Percentiles rank a stretch among this genome's conserved stretches.
Conservation (phyloP, 2,888 invertebrate genomes). For the Choristoneura rosaceana region DNA sequence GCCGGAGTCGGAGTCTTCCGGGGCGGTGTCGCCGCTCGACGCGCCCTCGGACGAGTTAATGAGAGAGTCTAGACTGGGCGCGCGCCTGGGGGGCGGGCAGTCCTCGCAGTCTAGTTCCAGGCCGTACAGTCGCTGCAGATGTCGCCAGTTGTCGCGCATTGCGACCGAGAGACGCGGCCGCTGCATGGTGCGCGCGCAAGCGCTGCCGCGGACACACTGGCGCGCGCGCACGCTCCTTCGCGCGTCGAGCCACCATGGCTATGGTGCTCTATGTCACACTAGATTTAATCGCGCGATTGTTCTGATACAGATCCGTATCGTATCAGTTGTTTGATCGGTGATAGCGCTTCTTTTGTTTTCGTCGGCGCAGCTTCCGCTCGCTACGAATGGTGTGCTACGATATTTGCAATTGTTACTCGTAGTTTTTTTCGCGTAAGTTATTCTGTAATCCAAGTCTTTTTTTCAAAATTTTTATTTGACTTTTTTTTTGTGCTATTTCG, state of each 20-base stretch:
- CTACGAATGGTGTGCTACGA: conserved; percentile 34
- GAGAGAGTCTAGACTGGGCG: conserved; percentile 88
- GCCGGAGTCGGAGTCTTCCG: conserved; percentile 88
- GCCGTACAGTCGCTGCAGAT: conserved; percentile 80
- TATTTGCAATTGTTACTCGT: not conserved
- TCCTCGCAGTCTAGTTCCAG: conserved; percentile 74
- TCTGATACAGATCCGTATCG: conserved; percentile 23
- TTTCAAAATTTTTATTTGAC: not conserved
- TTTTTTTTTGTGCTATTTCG: too few species aligned
- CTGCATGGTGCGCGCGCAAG: conserved; percentile 82
- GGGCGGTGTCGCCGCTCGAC: conserved; percentile 86
- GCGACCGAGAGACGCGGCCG: conserved; percentile 81
- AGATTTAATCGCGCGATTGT: conserved; percentile 40
- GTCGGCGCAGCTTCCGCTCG: conserved; percentile 14
- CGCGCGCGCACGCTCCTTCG: conserved; percentile 49
- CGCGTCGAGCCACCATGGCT: not conserved
- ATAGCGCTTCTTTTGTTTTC: not conserved
- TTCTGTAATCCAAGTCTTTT: not conserved
- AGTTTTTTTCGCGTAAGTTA: not conserved
- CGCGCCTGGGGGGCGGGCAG: conserved; percentile 68
- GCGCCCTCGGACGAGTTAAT: conserved; percentile 89
- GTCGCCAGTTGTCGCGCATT: conserved; percentile 85
- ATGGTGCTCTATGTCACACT: conserved; percentile 35
- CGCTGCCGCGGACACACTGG: conserved; percentile 74
- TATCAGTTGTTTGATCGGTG: not conserved